These are phyloP conservation scores for Spodoptera littoralis DNA, from an alignment of 2,888 invertebrate species.

Conservation along the genomic window DNA sequence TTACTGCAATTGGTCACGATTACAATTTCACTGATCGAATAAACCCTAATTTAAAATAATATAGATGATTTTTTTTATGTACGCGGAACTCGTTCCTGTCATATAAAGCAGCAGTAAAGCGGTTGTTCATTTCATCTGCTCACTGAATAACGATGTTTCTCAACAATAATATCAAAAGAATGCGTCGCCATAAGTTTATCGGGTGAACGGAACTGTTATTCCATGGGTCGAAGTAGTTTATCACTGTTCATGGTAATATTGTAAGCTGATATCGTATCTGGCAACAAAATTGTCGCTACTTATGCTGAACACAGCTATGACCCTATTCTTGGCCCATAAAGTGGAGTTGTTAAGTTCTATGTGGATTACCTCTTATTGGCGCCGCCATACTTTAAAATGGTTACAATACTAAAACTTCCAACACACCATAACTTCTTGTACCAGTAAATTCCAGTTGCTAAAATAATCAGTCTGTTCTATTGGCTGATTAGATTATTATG, in stretches of 20 bases:
- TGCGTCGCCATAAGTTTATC: constrained; percentile 52
- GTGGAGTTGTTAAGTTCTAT: constrained; percentile 20
- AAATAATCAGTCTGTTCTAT: constrained; percentile 6
- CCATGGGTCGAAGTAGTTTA: constrained; percentile 60
- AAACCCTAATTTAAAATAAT: constrained; percentile 71
- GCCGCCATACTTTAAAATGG: constrained; percentile 24
- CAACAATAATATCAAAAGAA: constrained; percentile 49
- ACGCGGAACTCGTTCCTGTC: constrained; percentile 51
- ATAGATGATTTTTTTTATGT: constrained; percentile 58
- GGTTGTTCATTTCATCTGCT: constrained; percentile 44
- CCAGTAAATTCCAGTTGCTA: constrained; percentile 3
- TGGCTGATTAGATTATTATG: no score
- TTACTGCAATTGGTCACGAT: constrained; percentile 83
- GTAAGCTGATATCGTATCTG: constrained; percentile 64
- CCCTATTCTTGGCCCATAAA: constrained; percentile 40
- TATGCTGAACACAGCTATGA: constrained; percentile 41
- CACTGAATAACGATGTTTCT: constrained; percentile 39
- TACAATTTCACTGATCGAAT: constrained; percentile 78
- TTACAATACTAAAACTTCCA: not conserved
- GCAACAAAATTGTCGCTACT: constrained; percentile 60
- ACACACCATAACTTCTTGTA: constrained; percentile 7
- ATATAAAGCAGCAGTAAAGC: constrained; percentile 51
- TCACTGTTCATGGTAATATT: constrained; percentile 64
- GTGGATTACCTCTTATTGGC: constrained; percentile 28
- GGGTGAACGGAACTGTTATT: constrained; percentile 54